These are phyloP conservation scores for Nymphalis urticae DNA, from an alignment of 2,888 invertebrate species.

Conservation along the genomic window DNA sequence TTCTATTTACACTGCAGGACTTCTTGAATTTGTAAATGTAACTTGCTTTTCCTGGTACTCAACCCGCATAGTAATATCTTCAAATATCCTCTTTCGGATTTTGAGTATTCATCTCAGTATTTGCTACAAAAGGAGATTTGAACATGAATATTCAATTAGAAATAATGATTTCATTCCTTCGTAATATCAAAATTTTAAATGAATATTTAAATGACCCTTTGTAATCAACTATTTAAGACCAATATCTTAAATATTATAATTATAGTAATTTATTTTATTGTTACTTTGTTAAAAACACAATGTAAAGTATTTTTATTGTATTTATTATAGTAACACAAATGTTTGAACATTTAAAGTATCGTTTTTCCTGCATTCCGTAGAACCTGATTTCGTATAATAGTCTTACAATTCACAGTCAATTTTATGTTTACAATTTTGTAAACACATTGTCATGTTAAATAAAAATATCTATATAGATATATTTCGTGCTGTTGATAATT, in stretches of 20 bases:
- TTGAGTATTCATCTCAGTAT: conserved; percentile 1
- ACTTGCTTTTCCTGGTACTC: conserved; percentile 27
- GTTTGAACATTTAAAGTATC: background rate
- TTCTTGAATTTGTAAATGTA: conserved; percentile 31
- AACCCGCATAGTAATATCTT: conserved; percentile 27
- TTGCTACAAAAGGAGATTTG: conserved; percentile 12
- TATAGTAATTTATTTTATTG: no score
- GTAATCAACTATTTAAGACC: background rate
- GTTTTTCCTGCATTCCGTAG: conserved; percentile 5
- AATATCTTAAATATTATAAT: no score
- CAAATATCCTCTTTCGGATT: conserved; percentile 13
- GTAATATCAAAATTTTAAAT: background rate
- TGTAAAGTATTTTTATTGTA: background rate
- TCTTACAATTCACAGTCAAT: background rate
- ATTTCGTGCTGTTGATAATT: no score
- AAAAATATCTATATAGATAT: no score
- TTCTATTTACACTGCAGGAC: conserved; percentile 24
- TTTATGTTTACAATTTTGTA: no score
- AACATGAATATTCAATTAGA: background rate
- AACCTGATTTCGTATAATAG: background rate
- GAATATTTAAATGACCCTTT: background rate
- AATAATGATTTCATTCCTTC: background rate
- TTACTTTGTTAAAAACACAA: background rate
- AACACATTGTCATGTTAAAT: no score
- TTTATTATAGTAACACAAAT: background rate